Evolutionary conservation across 1,140 invertebrate species (phyloP).

Genomic region (Heliconius congener): DNA sequence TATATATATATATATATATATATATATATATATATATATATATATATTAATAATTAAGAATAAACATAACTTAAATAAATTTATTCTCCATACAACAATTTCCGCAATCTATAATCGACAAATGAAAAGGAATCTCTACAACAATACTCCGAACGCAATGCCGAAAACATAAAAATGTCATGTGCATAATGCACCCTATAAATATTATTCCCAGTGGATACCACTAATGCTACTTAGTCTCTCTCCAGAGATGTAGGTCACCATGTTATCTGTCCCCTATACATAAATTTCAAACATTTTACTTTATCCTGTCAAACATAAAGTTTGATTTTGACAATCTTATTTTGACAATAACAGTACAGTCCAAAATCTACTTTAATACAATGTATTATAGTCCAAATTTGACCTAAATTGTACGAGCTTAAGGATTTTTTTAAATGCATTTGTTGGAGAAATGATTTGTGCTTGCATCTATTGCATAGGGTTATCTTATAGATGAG

Average conservation of each 20-base stretch:
- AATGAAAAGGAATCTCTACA: conserved; percentile 60
- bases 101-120: conserved; percentile 32
- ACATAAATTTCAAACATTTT: conserved; percentile 48
- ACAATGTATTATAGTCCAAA: conserved; percentile 40
- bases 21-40: not conserved
- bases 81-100: conserved; percentile 19
- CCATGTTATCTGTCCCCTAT: conserved; percentile 56
- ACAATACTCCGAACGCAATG: conserved; percentile 61
- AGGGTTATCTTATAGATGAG: conserved; percentile 65
- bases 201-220: conserved; percentile 76
- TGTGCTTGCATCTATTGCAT: conserved; percentile 61
- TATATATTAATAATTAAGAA: not conserved
- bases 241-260: conserved; percentile 79
- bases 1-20: too few species aligned
- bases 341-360: not conserved
- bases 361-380: conserved; percentile 11
- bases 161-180: conserved; percentile 79
- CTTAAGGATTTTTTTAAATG: conserved; percentile 41
- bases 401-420: not conserved
- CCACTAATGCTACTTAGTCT: conserved; percentile 67
- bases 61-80: conserved; percentile 10
- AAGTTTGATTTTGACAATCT: conserved; percentile 45
- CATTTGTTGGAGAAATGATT: conserved; percentile 59
- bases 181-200: conserved; percentile 79
- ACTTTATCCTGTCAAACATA: conserved; percentile 49